phyloP scores from a whole-genome alignment of 2,888 invertebrate species.

The Cinara cedri region DNA sequence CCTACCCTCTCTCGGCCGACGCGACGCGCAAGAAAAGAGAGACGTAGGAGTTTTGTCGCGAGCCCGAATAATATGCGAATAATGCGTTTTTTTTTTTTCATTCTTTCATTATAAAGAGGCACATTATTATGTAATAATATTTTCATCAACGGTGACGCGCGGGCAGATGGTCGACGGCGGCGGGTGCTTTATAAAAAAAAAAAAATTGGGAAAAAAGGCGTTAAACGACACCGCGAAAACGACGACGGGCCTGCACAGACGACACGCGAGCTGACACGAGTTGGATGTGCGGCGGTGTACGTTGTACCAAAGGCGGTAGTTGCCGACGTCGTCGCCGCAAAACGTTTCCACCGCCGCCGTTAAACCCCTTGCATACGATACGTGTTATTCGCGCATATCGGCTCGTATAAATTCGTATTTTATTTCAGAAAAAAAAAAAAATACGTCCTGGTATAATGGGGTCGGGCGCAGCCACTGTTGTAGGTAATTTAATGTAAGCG shows the following conservation, averaged over 20 bases:
- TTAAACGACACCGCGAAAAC: conserved; percentile 52
- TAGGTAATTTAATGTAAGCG: too few species aligned
- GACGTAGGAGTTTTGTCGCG: conserved; percentile 53
- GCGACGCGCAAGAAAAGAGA: conserved; percentile 26
- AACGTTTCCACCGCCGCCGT: background rate
- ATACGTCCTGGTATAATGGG: too few species aligned
- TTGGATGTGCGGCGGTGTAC: conserved; percentile 9
- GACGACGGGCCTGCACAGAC: background rate
- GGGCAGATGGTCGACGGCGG: conserved; percentile 44
- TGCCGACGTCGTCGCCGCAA: background rate
- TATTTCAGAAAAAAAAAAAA: too few species aligned
- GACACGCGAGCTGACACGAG: background rate
- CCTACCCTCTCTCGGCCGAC: too few species aligned
- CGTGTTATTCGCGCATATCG: too few species aligned
- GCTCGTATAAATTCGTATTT: too few species aligned
- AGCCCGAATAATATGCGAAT: conserved; percentile 50
- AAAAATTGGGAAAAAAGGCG: too few species aligned
- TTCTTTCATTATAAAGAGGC: conserved; percentile 27
- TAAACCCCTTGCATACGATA: too few species aligned
- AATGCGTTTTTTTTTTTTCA: conserved; percentile 11
- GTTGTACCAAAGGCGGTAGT: conserved; percentile 30
- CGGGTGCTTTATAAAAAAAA: conserved; percentile 44
- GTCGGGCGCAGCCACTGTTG: too few species aligned
- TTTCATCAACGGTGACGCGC: conserved; percentile 39
- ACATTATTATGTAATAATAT: conserved; percentile 56